Evolutionary conservation across 2,797 vertebrate genomes (phyloP).

Genomic region (Poecile montanus): DNA sequence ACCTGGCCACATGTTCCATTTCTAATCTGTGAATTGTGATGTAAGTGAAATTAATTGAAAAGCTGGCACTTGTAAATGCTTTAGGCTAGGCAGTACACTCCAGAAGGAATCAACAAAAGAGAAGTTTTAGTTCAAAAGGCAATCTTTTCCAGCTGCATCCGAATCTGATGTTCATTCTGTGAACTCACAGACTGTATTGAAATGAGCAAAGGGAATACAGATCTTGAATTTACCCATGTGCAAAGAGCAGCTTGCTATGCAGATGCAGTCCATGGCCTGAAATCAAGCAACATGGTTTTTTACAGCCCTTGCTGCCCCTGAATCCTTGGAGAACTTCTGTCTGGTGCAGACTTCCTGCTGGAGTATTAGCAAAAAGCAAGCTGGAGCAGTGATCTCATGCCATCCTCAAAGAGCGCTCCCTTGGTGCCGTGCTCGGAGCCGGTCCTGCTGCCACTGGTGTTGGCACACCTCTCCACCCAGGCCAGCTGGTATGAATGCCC

Average conservation of each 20-base stretch:
- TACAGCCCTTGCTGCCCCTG: not conserved
- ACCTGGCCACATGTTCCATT: not conserved
- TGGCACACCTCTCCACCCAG: fast-evolving
- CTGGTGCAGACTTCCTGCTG: constrained; percentile 3
- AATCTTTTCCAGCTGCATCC: constrained; percentile 16
- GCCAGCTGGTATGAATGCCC: not conserved
- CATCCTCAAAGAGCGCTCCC: not conserved
- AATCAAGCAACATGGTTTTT: not conserved
- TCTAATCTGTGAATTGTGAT: not conserved
- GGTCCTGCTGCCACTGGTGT: not conserved
- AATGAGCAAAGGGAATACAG: not conserved
- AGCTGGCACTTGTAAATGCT: not conserved
- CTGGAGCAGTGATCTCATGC: not conserved
- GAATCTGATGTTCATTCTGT: not conserved
- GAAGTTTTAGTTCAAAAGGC: constrained; percentile 1
- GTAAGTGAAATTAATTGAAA: constrained; percentile 1
- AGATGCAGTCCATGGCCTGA: constrained; percentile 17
- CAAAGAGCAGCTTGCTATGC: not conserved
- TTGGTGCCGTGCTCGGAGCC: fast-evolving
- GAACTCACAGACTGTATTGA: not conserved
- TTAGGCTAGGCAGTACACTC: not conserved
- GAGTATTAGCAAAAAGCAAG: not conserved
- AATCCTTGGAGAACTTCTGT: not conserved
- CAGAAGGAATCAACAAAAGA: not conserved
- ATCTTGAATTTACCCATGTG: not conserved